Conservation (phyloP, 2,797 vertebrate genomes). For the Onychomys torridus region DNA sequence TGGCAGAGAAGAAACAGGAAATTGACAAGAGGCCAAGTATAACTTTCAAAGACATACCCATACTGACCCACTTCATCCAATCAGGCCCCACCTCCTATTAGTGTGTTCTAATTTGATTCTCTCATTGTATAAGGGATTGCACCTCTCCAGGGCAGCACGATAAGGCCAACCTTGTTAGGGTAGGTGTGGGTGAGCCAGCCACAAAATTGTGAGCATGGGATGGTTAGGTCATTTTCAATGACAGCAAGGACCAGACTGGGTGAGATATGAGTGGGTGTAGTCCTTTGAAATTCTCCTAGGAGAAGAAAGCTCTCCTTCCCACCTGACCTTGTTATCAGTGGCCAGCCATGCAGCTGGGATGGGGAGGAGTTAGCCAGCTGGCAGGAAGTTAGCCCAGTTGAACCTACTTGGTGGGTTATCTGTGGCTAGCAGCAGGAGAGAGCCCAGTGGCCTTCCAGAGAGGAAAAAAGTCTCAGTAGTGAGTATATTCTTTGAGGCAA, state of each 20-base stretch:
- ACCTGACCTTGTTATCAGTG: not conserved
- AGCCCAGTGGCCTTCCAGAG: not conserved
- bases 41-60: too few relatives aligned
- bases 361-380: not conserved
- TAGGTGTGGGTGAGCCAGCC: too few relatives aligned
- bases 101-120: too few relatives aligned
- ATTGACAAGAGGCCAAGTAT: too few relatives aligned
- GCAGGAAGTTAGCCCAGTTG: not conserved
- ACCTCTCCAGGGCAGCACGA: too few relatives aligned
- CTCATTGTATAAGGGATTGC: too few relatives aligned
- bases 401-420: not conserved
- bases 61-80: too few relatives aligned
- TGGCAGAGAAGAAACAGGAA: too few relatives aligned
- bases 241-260: not conserved
- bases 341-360: not conserved
- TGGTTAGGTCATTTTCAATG: not conserved
- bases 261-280: not conserved
- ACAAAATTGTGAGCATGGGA: too few relatives aligned
- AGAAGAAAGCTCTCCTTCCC: not conserved
- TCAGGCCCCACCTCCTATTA: too few relatives aligned
- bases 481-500: not conserved
- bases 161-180: too few relatives aligned
- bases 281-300: not conserved
- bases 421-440: not conserved
- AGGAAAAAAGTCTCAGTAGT: not conserved